phyloP scores from a whole-genome alignment of 2,888 invertebrate genomes.

The Gonocerus acuteangulatus region DNA sequence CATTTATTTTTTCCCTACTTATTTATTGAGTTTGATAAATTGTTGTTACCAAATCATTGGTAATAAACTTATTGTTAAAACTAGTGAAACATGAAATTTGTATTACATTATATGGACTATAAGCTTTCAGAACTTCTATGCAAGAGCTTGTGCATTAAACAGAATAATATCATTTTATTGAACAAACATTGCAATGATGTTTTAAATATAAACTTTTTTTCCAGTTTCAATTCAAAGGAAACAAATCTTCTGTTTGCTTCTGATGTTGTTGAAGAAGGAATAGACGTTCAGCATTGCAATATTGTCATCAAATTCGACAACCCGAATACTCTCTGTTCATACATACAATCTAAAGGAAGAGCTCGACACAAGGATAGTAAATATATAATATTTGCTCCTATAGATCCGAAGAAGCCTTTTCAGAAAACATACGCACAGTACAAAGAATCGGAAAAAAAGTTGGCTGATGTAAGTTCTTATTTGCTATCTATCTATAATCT shows the following conservation, averaged over 20 bases:
- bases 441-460: constrained; percentile 37
- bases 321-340: constrained; percentile 66
- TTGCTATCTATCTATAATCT: too few relatives aligned
- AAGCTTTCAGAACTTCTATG: too few relatives aligned
- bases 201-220: too few relatives aligned
- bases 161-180: too few relatives aligned
- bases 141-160: too few relatives aligned
- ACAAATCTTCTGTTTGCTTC: constrained; percentile 64
- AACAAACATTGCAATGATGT: too few relatives aligned
- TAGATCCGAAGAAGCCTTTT: constrained; percentile 2
- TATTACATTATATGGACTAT: too few relatives aligned
- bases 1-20: too few relatives aligned
- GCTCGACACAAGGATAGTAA: constrained; percentile 60
- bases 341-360: constrained; percentile 84
- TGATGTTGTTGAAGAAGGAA: constrained; percentile 81
- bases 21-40: too few relatives aligned
- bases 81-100: too few relatives aligned
- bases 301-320: constrained; percentile 68
- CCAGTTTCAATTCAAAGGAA: constrained; percentile 51
- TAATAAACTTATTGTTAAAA: too few relatives aligned
- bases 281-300: constrained; percentile 76
- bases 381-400: constrained; percentile 42
- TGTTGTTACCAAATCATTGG: too few relatives aligned
- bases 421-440: constrained; percentile 22
- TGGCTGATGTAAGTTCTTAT: constrained; percentile 45